Evolutionary conservation across 2,888 invertebrate species (phyloP).

Genomic region (Thecophora atra): DNA sequence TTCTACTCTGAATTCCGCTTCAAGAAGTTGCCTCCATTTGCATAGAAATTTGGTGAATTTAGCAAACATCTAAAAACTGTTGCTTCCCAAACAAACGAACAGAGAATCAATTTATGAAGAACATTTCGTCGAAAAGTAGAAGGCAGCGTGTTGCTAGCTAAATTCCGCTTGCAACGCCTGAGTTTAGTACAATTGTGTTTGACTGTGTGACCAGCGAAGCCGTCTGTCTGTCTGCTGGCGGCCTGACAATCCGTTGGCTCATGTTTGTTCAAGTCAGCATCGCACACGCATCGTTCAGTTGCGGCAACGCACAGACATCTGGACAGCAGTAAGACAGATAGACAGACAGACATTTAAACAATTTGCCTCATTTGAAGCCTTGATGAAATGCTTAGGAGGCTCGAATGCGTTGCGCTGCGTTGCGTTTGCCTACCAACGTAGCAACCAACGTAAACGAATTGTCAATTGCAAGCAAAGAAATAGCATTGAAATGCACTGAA

Average conservation of each 20-base stretch:
- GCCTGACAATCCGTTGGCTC: background rate
- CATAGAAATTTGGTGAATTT: conserved; percentile 33
- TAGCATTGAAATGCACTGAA: background rate
- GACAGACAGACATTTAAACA: conserved; percentile 28
- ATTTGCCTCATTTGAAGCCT: conserved; percentile 35
- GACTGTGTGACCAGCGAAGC: conserved; percentile 4
- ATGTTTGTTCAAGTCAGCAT: conserved; percentile 15
- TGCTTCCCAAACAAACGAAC: background rate
- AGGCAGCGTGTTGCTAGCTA: conserved; percentile 5
- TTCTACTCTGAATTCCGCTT: background rate
- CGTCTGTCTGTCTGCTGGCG: background rate
- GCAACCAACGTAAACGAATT: background rate
- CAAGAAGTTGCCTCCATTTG: conserved; percentile 15
- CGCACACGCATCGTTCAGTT: conserved; percentile 22
- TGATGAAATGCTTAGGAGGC: conserved; percentile 34
- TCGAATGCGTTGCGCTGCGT: conserved; percentile 17
- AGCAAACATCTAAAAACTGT: conserved; percentile 8
- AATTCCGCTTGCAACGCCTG: conserved; percentile 21
- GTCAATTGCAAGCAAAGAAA: conserved; percentile 8
- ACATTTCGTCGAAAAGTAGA: conserved; percentile 20
- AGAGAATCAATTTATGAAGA: conserved; percentile 17
- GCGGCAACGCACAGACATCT: conserved; percentile 18
- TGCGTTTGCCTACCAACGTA: background rate
- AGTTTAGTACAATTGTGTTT: conserved; percentile 1
- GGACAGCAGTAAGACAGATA: conserved; percentile 20